Evolutionary conservation across 1,140 invertebrate genomes (phyloP), one percentile per base, ranked within the genome.

Genomic region (Drosophila fuyamai): DNA sequence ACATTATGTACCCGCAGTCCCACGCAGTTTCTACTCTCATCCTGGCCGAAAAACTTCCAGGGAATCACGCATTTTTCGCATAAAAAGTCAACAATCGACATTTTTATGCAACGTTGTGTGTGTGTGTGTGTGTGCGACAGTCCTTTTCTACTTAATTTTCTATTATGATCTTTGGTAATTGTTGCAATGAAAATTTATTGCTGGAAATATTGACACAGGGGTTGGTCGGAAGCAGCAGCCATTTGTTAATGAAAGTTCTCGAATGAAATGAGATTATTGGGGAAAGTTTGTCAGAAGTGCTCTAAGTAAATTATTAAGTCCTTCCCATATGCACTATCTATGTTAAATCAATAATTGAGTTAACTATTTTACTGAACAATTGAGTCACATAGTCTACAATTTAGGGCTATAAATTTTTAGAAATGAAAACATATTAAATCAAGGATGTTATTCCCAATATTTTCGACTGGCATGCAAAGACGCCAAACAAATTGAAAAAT

Each of bases 1-100:
- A 86, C 81, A 79, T 85, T 81, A 85, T 79, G 79, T 65, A 32
- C 62, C 63, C 65, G 23, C 43, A 56, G 62, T 18, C 12, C 29
- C 12, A 32, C 13, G 8, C 3, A 1, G 5, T 5, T 1, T 14
- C 29, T 32, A 53, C 58, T 35, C 14, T 51, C 16, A 23, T 63
- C 38, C 60, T 56, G 60, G 50, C 50, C 36, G 7, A 66, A 43
- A 46, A 72, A 71, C 68, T 72, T 41, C 54, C 61, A 38, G 41
- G 14, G 38, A 50, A 55, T 81, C 84, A 89, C 84, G 84, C 81
- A 84, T 89, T 76, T 89, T 81, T 89, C 84, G 84, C 84, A 89
- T 89, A 89, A 89, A 89, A 73, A 73, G 46, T 76, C 73, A 76
- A 75, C 73, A 58, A 84, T 89, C 78, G 83, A 82, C 82, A 65